Conservation (phyloP, 2,113 vertebrate genomes). For the Sander vitreus region DNA sequence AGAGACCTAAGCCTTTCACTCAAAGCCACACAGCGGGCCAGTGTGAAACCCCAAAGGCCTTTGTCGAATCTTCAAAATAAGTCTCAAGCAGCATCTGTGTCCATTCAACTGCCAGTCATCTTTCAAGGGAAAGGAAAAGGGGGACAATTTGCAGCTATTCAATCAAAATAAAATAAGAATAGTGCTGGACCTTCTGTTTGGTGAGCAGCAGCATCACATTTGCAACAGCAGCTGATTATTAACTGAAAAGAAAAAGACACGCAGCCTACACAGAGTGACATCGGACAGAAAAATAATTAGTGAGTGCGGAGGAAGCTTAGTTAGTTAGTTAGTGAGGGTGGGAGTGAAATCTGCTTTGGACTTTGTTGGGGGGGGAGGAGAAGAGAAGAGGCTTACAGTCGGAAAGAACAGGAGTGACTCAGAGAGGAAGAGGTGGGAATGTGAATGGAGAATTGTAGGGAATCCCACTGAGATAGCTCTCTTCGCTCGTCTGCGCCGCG, state of each 20-base stretch:
- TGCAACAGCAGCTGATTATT: constrained; percentile 20
- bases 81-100: constrained; percentile 47
- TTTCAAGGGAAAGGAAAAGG: neutral
- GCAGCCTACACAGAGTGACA: constrained; percentile 15
- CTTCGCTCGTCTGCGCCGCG: constrained; percentile 27
- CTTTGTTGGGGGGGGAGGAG: constrained; percentile 41
- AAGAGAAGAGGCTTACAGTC: constrained; percentile 45
- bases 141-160: constrained; percentile 11
- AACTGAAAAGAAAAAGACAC: neutral
- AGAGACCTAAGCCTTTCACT: constrained; percentile 48
- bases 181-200: neutral
- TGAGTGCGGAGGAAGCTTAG: constrained; percentile 32
- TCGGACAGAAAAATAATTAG: constrained; percentile 7
- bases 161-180: neutral
- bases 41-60: constrained; percentile 36
- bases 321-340: constrained; percentile 37
- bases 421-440: constrained; percentile 77
- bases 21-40: constrained; percentile 46
- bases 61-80: constrained; percentile 49
- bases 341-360: constrained; percentile 68
- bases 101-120: constrained; percentile 44
- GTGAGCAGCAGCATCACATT: constrained; percentile 9
- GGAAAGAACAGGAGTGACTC: constrained; percentile 80
- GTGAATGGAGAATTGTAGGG: constrained; percentile 72
- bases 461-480: constrained; percentile 78